Evolutionary conservation across 2,113 vertebrate genomes (phyloP), one percentile per base, ranked within the genome.

Genomic region (Centropristis striata): DNA sequence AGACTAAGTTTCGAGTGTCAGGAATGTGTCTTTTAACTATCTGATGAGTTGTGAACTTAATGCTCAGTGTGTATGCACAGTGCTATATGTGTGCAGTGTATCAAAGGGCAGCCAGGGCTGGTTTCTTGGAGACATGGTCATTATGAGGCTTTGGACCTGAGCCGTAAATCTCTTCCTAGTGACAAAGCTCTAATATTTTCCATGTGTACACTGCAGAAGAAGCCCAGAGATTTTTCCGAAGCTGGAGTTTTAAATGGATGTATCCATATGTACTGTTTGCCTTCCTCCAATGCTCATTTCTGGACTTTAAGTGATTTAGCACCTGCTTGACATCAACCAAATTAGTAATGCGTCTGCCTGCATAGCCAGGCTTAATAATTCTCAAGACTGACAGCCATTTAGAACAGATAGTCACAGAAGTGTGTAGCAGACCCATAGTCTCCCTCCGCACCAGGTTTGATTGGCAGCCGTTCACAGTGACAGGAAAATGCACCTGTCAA

Each of bases 101-200:
- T 68, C 69, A 88, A 93, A 83, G 86, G 78, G 74, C 80, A 90
- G 80, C 37, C 67, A 54, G 68, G 83, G 66, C 83, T 83, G 76
- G 82, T 85, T 90, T 90, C 75, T 85, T 80, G 76, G 88, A 93
- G 85, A 90, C 81, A 63, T 85, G 91, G 92, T 94, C 86, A 93
- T 90, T 92, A 93, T 92, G 88, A 92, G 91, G 91, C 91, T 94
- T 94, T 92, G 90, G 93, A 88, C 76, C 70, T 92, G 78, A 92
- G 88, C 91, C 47, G 67, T 84, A 90, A 92, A 92, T 94, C 90
- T 90, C 78, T 86, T 93, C 85, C 90, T 82, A 86, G 89, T 95
- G 94, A 93, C 92, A 94, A 86, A 88, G 80, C 72, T 84, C 76
- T 91, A 91, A 93, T 93, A 92, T 92, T 95, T 95, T 95, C 94